Evolutionary conservation across 2,113 vertebrate genomes (phyloP), one percentile per base, ranked within the genome.

Genomic region (Morone saxatilis): DNA sequence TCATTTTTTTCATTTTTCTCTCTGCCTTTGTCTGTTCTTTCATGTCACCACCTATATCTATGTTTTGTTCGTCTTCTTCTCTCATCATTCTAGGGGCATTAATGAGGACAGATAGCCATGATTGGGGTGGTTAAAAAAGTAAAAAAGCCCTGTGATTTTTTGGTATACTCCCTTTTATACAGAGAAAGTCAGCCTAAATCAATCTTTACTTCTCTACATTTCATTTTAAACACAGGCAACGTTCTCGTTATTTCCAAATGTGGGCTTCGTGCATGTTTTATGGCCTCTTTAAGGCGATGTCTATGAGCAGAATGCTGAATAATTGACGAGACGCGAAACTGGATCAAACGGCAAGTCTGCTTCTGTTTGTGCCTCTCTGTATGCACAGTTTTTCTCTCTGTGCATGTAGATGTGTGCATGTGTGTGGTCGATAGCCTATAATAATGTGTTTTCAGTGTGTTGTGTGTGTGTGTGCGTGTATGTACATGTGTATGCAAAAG

Each of bases 261-360:
- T 92, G 86, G 91, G 87, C 45, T 84, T 88, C 22, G 74, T 91
- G 85, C 91, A 94, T 93, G 85, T 94, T 94, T 94, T 83, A 93
- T 94, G 87, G 22, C 76, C 25, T 92, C 88, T 95, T 94, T 94
- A 93, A 89, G 88, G 90, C 83, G 60, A 93, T 88, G 91, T 94
- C 92, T 88, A 92, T 88, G 93, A 93, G 92, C 89, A 86, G 88
- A 93, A 88, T 87, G 72, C n/a, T 96, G 81, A 95, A 95, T 96
- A 94, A 95, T 95, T 94, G 89, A 95, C 66, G 79, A 94, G 86
- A 89, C 66, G 67, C 79, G 71, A 84, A 93, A 86, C 85, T 84
- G 91, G 91, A 95, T 95, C 93, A 96, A 94, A 95, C 89, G 20
- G 78, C 76, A 65, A 83, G 81, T 84, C 83, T 90, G 81, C 86